A percentile compares a stretch with the other conserved stretches of the same genome.
These are phyloP conservation scores for Brachypterus glaber DNA, from an alignment of 2,888 invertebrate genomes.

Conservation along the genomic window DNA sequence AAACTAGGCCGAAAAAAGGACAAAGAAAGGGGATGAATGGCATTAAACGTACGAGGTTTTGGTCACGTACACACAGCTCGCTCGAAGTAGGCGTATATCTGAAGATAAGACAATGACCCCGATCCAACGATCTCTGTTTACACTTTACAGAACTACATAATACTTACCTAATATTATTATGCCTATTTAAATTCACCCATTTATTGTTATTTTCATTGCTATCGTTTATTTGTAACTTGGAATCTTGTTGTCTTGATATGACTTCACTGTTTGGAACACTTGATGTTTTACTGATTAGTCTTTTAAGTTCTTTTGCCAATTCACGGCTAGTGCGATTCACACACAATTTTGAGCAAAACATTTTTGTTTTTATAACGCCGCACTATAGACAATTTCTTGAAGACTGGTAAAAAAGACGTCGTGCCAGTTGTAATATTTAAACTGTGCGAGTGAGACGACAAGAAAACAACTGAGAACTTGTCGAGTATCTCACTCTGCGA, in stretches of 20 bases:
- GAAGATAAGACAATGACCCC: slow-evolving; percentile 28
- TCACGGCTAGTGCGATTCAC: slow-evolving; percentile 31
- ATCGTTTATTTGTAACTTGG: slow-evolving; percentile 18
- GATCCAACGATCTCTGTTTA: slow-evolving; percentile 4
- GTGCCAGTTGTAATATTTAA: slow-evolving; percentile 28
- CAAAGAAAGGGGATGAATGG: not conserved
- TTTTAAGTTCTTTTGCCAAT: slow-evolving; percentile 25
- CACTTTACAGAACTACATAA: slow-evolving; percentile 1
- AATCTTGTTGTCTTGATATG: slow-evolving; percentile 42
- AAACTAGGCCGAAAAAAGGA: not conserved
- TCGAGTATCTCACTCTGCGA: slow-evolving; percentile 4
- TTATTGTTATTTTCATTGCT: slow-evolving; percentile 20
- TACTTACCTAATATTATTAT: slow-evolving; percentile 37
- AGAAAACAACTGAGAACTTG: slow-evolving; percentile 34
- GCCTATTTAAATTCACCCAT: slow-evolving; percentile 34
- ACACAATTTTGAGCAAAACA: slow-evolving; percentile 24
- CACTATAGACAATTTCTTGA: slow-evolving; percentile 3
- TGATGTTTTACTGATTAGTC: slow-evolving; percentile 50
- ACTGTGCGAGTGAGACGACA: slow-evolving; percentile 29
- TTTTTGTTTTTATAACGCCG: slow-evolving; percentile 11
- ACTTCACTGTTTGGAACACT: slow-evolving; percentile 52
- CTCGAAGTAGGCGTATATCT: slow-evolving; percentile 16
- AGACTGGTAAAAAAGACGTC: slow-evolving; percentile 23
- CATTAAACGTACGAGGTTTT: slow-evolving; percentile 18
- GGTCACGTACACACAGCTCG: slow-evolving; percentile 28